These are phyloP conservation scores for Disparrhopalites patrizii DNA, from an alignment of 2,888 invertebrate genomes.

Conservation along the genomic window DNA sequence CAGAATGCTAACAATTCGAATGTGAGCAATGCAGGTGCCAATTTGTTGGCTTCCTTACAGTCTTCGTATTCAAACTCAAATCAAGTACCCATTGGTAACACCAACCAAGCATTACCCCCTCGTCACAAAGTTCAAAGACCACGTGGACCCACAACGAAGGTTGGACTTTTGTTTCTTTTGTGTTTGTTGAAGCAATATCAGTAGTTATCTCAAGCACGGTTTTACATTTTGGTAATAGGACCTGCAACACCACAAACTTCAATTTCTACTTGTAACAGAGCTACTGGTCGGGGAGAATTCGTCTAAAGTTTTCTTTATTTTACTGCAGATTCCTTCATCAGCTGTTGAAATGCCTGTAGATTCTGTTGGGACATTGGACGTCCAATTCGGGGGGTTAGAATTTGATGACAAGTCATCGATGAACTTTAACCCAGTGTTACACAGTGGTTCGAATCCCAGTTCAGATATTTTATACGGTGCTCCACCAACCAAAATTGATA, in stretches of 20 bases:
- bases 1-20: conserved; percentile 34
- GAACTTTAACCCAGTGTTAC: conserved; percentile 43
- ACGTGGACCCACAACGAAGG: conserved; percentile 36
- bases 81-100: conserved; percentile 11
- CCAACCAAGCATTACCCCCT: conserved; percentile 40
- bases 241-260: no score
- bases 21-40: conserved; percentile 42
- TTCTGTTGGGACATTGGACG: conserved; percentile 72
- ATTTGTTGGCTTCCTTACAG: conserved; percentile 46
- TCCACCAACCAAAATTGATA: conserved; percentile 18
- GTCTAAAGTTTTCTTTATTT: conserved; percentile 5
- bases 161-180: conserved; percentile 14
- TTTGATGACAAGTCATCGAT: conserved; percentile 57
- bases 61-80: conserved; percentile 29
- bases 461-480: conserved; percentile 43
- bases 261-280: neutral
- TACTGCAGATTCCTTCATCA: conserved; percentile 80
- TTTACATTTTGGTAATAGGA: neutral
- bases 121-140: conserved; percentile 44
- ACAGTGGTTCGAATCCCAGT: conserved; percentile 32
- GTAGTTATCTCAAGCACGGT: neutral
- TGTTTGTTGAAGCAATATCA: neutral
- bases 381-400: conserved; percentile 89
- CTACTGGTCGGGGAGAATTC: no score
- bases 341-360: conserved; percentile 98